Conservation (phyloP, 2,888 invertebrate genomes). For the Dryococelus australis region DNA sequence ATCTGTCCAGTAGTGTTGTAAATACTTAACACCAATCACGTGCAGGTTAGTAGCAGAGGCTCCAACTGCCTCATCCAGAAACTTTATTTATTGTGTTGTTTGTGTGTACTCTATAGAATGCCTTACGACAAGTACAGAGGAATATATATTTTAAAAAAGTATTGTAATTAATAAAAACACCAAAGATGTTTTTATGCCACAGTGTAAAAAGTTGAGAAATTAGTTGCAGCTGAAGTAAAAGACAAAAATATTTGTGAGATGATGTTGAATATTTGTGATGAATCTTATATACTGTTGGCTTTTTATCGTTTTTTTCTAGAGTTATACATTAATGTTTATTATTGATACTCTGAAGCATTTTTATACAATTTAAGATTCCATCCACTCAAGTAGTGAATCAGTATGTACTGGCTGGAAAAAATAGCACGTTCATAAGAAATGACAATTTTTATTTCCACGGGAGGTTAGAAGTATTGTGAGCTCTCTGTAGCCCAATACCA, state of each 20-base stretch:
- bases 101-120: background rate
- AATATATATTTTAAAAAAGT: background rate
- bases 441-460: too few relatives aligned
- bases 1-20: background rate
- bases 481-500: too few relatives aligned
- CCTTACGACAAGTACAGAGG: background rate
- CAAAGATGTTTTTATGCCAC: background rate
- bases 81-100: background rate
- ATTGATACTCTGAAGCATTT: background rate
- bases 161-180: constrained; percentile 13
- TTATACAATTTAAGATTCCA: background rate
- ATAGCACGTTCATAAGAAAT: too few relatives aligned
- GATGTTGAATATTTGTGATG: background rate
- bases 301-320: background rate
- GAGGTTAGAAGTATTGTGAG: too few relatives aligned
- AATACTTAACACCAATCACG: too few relatives aligned
- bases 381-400: too few relatives aligned
- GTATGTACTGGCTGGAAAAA: too few relatives aligned
- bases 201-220: background rate
- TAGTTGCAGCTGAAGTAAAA: background rate
- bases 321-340: background rate
- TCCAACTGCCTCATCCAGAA: background rate
- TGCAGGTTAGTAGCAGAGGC: background rate
- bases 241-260: background rate
- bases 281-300: background rate